Evolutionary conservation across 2,113 vertebrate genomes (phyloP).

Genomic region (Ceyx melanurus): DNA sequence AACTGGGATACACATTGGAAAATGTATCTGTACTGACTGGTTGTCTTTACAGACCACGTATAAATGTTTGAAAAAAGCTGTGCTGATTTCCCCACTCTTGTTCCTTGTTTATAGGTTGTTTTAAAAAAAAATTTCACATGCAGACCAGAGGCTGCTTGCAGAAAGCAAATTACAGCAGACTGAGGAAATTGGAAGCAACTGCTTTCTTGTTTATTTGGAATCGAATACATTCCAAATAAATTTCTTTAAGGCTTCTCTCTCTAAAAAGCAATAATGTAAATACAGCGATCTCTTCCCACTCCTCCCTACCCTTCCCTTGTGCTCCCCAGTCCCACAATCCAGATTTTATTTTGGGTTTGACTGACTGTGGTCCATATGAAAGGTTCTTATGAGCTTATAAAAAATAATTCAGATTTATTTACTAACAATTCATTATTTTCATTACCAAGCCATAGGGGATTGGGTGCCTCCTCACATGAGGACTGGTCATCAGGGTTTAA

Average conservation of each 20-base stretch:
- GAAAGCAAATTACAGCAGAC: background rate
- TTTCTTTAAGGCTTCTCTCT: background rate
- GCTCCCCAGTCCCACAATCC: fast-evolving
- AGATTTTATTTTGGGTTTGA: background rate
- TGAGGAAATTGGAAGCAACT: constrained; percentile 30
- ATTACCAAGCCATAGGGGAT: background rate
- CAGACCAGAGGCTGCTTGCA: background rate
- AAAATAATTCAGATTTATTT: background rate
- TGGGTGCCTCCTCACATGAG: background rate
- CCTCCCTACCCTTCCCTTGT: background rate
- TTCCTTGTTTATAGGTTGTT: background rate
- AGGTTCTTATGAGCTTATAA: no score
- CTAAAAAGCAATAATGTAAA: background rate
- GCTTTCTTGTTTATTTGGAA: background rate
- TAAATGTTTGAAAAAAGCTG: background rate
- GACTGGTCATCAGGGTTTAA: background rate
- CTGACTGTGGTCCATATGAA: background rate
- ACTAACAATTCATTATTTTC: background rate
- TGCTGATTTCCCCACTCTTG: background rate
- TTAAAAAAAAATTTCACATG: background rate
- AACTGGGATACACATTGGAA: background rate
- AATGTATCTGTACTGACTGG: background rate
- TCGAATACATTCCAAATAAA: background rate
- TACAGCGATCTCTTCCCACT: background rate
- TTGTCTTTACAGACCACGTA: background rate